Percentiles rank a stretch among this genome's conserved stretches.
These are phyloP conservation scores for Bucorvus abyssinicus DNA, from an alignment of 2,797 vertebrate species.

Conservation along the genomic window DNA sequence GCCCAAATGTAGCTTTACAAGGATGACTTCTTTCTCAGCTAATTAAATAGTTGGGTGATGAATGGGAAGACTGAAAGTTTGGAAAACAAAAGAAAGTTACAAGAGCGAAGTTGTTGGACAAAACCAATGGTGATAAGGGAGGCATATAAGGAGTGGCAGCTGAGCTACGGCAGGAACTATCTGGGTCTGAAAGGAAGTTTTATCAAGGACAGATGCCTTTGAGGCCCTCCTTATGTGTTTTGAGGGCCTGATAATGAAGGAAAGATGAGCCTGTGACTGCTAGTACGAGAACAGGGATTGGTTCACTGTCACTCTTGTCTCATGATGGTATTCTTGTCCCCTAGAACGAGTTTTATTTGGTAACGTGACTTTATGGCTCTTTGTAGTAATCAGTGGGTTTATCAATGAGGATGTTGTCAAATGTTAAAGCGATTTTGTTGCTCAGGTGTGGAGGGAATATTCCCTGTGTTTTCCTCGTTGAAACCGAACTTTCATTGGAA, in stretches of 20 bases:
- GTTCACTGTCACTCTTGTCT: not conserved
- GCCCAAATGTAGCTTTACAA: not conserved
- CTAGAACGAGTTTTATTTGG: not conserved
- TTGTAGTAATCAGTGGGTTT: not conserved
- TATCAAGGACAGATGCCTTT: not conserved
- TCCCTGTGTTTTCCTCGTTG: not conserved
- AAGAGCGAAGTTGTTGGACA: not conserved
- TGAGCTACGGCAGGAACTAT: not conserved
- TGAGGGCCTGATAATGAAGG: not conserved
- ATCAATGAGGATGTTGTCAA: not conserved
- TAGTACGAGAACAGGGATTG: not conserved
- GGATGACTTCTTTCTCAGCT: not conserved
- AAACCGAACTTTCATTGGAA: not conserved
- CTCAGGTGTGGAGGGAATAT: not conserved
- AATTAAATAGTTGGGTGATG: not conserved
- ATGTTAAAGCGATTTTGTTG: not conserved
- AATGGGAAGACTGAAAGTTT: not conserved
- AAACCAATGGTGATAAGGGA: not conserved
- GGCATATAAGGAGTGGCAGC: accelerated
- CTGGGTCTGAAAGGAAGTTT: not conserved
- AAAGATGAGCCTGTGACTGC: not conserved
- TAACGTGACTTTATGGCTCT: not conserved
- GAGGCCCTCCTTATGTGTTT: not conserved
- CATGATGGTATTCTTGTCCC: accelerated
- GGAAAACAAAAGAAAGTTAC: not conserved